Evolutionary conservation across 2,113 vertebrate genomes (phyloP).

Genomic region (Numenius arquata): DNA sequence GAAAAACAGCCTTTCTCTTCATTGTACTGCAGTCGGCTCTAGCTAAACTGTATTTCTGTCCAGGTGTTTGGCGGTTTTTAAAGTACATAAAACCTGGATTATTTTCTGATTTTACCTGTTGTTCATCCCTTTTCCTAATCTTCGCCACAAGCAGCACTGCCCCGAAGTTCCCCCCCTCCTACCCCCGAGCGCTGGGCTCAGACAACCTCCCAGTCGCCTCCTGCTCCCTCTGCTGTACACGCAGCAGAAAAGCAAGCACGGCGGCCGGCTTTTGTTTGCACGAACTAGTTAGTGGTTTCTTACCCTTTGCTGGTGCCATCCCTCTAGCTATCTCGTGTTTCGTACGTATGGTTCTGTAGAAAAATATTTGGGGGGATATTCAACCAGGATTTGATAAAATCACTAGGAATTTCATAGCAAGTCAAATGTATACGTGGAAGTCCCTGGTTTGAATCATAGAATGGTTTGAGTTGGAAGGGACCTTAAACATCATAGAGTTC

Average conservation of each 20-base stretch:
- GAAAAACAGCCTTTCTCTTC: not conserved
- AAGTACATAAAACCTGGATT: not conserved
- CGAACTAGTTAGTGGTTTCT: rapidly evolving
- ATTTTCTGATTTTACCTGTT: not conserved
- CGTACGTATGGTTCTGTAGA: rapidly evolving
- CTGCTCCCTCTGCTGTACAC: not conserved
- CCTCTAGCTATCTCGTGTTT: not conserved
- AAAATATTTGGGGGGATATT: not conserved
- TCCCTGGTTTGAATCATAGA: not conserved
- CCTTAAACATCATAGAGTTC: too few relatives aligned
- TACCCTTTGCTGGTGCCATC: not conserved
- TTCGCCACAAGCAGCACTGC: not conserved
- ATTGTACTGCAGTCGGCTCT: not conserved
- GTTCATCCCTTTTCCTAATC: not conserved
- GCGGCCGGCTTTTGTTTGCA: rapidly evolving
- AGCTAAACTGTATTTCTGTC: not conserved
- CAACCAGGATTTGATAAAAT: not conserved
- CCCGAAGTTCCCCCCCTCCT: rapidly evolving
- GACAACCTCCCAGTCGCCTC: rapidly evolving
- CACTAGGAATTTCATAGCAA: not conserved
- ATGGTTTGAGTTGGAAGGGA: too few relatives aligned
- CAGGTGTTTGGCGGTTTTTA: rapidly evolving
- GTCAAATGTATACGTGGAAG: rapidly evolving
- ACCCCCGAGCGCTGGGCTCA: not conserved
- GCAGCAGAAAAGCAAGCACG: not conserved